Percentiles rank a stretch among this genome's conserved stretches.
Evolutionary conservation across 2,797 vertebrate genomes (phyloP).

Genomic region (Uromys caudimaculatus): DNA sequence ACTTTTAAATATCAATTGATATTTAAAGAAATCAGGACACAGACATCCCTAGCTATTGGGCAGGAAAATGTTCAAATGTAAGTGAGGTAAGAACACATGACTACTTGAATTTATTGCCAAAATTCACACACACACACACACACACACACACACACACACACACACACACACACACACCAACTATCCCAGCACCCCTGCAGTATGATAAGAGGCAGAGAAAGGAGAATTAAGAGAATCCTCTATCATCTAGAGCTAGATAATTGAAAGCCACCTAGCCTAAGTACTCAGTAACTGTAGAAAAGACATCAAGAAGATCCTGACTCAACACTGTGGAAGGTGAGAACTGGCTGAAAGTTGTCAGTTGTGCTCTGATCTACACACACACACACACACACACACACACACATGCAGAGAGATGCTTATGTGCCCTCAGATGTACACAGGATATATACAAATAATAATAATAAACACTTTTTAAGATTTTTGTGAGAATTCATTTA

Average conservation of each 20-base stretch:
- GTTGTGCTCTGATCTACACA: background rate
- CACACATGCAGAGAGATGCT: background rate
- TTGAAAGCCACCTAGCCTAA: background rate
- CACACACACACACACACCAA: background rate
- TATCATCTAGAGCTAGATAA: too few species aligned
- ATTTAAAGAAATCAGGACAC: background rate
- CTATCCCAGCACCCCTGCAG: too few species aligned
- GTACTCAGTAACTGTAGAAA: background rate
- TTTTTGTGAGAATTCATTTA: slow-evolving; percentile 24
- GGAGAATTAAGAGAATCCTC: background rate
- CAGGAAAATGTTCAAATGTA: too few species aligned
- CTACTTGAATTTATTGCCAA: background rate
- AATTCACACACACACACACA: background rate
- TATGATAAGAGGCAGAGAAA: background rate
- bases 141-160: background rate
- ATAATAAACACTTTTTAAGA: background rate
- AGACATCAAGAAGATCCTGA: background rate
- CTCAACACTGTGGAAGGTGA: background rate
- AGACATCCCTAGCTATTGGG: background rate
- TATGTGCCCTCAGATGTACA: background rate
- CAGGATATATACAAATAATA: background rate
- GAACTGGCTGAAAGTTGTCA: background rate
- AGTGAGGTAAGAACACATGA: background rate
- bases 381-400: background rate
- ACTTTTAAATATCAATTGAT: background rate